These are phyloP conservation scores for Cephus spinipes DNA, from an alignment of 2,888 invertebrate genomes.

Conservation along the genomic window DNA sequence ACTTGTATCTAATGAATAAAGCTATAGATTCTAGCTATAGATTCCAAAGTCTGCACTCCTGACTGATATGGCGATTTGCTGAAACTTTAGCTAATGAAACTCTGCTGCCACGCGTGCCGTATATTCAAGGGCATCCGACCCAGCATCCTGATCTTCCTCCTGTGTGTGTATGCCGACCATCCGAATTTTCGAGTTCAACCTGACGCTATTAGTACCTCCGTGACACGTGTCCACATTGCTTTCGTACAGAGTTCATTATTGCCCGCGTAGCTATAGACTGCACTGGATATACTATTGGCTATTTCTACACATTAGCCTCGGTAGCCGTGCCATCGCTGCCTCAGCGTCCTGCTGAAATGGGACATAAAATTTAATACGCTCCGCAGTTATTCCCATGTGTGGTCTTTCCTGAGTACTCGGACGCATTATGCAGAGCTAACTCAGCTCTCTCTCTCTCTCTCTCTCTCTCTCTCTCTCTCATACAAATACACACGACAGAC, in stretches of 20 bases:
- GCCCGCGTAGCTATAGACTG: not conserved
- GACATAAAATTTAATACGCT: not conserved
- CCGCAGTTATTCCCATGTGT: not conserved
- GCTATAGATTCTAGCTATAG: not conserved
- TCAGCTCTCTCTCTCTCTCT: not conserved
- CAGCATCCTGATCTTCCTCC: not conserved
- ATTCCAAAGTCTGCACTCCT: not conserved
- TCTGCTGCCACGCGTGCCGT: conserved; percentile 28
- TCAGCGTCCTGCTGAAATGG: not conserved
- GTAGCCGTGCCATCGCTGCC: not conserved
- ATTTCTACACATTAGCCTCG: not conserved
- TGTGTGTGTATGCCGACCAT: too few relatives aligned
- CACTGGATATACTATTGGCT: not conserved
- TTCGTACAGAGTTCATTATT: not conserved
- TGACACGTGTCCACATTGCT: not conserved
- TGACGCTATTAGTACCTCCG: too few relatives aligned
- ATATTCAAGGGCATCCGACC: conserved; percentile 34
- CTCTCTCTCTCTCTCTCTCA: not conserved
- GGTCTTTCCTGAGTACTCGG: not conserved
- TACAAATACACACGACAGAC: not conserved
- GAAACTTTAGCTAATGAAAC: conserved; percentile 40
- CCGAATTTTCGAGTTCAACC: too few relatives aligned
- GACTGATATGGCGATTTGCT: conserved; percentile 33
- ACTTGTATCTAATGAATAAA: too few relatives aligned
- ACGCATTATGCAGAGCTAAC: not conserved